Evolutionary conservation across 2,113 vertebrate species (phyloP).

Genomic region (Mirza zaza): DNA sequence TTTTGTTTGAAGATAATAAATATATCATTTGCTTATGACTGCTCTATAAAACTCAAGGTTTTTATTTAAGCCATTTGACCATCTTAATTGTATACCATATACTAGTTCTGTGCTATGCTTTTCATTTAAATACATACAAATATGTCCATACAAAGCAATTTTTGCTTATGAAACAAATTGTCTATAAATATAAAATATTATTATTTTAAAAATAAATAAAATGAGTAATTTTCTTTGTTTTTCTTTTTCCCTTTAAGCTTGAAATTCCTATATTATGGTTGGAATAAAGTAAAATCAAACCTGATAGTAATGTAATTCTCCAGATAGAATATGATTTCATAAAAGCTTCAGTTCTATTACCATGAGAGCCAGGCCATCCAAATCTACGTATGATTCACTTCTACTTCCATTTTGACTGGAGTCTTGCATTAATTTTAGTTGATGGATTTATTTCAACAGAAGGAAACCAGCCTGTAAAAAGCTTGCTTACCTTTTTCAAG

Average conservation of each 20-base stretch:
- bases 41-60: background rate
- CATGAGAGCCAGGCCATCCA: conserved; percentile 33
- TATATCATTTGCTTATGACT: background rate
- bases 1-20: background rate
- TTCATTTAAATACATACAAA: background rate
- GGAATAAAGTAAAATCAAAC: conserved; percentile 44
- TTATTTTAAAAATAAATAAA: conserved; percentile 7
- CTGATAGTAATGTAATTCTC: conserved; percentile 37
- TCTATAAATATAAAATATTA: background rate
- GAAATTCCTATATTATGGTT: background rate
- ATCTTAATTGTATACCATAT: background rate
- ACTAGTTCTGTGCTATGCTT: background rate
- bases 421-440: conserved; percentile 58
- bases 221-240: background rate
- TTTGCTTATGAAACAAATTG: background rate
- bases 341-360: conserved; percentile 67
- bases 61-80: background rate
- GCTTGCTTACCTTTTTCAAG: conserved; percentile 38
- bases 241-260: background rate
- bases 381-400: conserved; percentile 53
- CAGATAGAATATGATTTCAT: conserved; percentile 2
- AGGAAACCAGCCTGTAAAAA: background rate
- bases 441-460: conserved; percentile 21
- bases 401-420: conserved; percentile 53
- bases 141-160: background rate